Base-by-base conservation (phyloP, 2,888 invertebrate species). In the Morinoia aosen region DNA sequence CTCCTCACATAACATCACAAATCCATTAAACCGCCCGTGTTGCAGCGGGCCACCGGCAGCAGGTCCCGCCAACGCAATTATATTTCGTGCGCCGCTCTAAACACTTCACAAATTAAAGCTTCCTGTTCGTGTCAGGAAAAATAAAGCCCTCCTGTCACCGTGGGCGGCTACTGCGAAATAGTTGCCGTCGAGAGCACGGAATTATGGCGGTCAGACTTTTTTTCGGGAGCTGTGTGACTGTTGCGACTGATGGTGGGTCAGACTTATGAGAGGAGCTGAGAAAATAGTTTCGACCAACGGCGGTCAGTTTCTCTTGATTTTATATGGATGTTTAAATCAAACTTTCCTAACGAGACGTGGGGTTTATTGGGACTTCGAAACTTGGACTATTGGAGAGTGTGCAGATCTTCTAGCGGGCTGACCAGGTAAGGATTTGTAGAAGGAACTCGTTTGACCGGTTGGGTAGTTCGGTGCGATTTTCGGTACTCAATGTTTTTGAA, bases 21-120 rank as follows among this genome's bases (percentile, higher is more conserved):
- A 93, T 93, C 93, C 93, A 93, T 93, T 93, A 93, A 56, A 57
- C 57, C 14, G 56, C 11, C 57, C 93, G 40, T 93, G 93, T 93
- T 48, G 93, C 57, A 90, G 40, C 90, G 90, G 11, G 57, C 25
- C 93, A 57, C 39, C 12, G 16, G 19, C 33, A 93, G 56, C 56
- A 48, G 57, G 56, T 48, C 40, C 19, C 58, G 57, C 58, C 48
- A 33, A 57, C 57, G 93, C 93, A 93, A 93, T 93, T 93, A 93
- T 93, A 93, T 93, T 93, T 93, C 48, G 19, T 57, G 93, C 33
- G 33, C 25, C 93, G 33, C 57, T n/a, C 57, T 57, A 93, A 57
- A 57, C 57, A 57, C 93, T 56, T 57, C 93, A n/a, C 93, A 93
- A 57, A 93, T 56, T 57, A 57, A 93, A 33, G 93, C 93, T 93